Evolutionary conservation across 2,797 vertebrate species (phyloP), one percentile per base, ranked within the genome.

Genomic region (Glyptemys insculpta): DNA sequence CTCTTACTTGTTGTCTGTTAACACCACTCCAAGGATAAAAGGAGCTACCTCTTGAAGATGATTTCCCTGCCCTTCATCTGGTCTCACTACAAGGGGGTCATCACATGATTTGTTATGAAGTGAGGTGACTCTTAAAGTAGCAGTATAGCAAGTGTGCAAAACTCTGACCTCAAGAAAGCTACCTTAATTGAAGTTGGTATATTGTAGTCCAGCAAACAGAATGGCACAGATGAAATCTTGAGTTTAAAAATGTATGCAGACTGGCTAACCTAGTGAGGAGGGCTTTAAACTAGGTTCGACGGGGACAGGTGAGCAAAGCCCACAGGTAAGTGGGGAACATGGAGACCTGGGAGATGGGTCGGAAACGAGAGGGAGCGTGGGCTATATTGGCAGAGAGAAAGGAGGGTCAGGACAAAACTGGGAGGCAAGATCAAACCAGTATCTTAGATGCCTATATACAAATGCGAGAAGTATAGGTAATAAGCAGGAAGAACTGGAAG

Each of bases 211-310:
- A 87, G 74, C 21, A 86, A 91, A 76, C 49, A 93, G 82, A 88
- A 50, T 54, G 74, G 56, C 10, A 15, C 29, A 81, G 59, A 89
- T 88, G 91, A 85, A 91, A 56, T 65, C 57, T 37, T 76, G 74
- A 93, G 83, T 84, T 94, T 96, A 90, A 94, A 96, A 91, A 92
- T 81, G 47, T 82, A 89, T 41, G 41, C 41, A 41, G 41, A 41
- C 41, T 41, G 41, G 41, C 41, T 41, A 41, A 41, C 41, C 41
- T 41, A 41, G 41, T 41, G 41, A 41, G 41, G 41, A 41, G 41
- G 41, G 41, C 41, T 41, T 41, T 41, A 41, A 41, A 41, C 41
- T 41, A 41, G 41, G 41, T 41, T 41, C 2, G 41, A 41, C 5
- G 41, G 41, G 41, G 41, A 41, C 41, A 41, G 41, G 41, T 41